A percentile compares a stretch with the other conserved stretches of the same genome.
Evolutionary conservation across 2,797 vertebrate species (phyloP).

Genomic region (Acrocephalus scirpaceus): DNA sequence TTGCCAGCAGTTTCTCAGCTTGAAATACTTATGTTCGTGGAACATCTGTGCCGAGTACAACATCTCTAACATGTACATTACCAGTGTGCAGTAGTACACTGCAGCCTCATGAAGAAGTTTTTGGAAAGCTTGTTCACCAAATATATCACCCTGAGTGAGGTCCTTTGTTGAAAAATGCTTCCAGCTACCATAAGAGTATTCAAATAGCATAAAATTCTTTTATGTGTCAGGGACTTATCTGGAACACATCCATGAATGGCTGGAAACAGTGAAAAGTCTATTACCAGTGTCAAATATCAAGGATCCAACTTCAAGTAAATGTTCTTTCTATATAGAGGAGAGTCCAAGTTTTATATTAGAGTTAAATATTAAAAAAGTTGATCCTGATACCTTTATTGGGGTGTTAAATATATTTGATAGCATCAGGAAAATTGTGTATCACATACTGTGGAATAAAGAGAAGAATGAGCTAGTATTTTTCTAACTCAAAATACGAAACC

Average conservation of each 20-base stretch:
- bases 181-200: conserved; percentile 23
- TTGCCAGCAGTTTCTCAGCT: background rate
- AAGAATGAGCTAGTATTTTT: conserved; percentile 29
- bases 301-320: background rate
- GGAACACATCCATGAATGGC: conserved; percentile 10
- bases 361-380: background rate
- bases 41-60: background rate
- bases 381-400: background rate
- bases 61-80: background rate
- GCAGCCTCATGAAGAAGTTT: background rate
- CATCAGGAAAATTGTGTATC: background rate
- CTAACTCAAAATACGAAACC: background rate
- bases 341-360: background rate
- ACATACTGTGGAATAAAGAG: background rate
- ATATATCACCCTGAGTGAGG: conserved; percentile 8
- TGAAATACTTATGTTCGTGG: background rate
- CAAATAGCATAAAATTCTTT: conserved; percentile 32
- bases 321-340: background rate
- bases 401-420: background rate
- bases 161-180: conserved; percentile 41
- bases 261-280: conserved; percentile 22
- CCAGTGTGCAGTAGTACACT: background rate
- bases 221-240: conserved; percentile 35
- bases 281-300: background rate
- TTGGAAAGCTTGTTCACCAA: conserved; percentile 18